Evolutionary conservation across 2,888 invertebrate species (phyloP), one percentile per base, ranked within the genome.

Genomic region (Diaperis boleti): DNA sequence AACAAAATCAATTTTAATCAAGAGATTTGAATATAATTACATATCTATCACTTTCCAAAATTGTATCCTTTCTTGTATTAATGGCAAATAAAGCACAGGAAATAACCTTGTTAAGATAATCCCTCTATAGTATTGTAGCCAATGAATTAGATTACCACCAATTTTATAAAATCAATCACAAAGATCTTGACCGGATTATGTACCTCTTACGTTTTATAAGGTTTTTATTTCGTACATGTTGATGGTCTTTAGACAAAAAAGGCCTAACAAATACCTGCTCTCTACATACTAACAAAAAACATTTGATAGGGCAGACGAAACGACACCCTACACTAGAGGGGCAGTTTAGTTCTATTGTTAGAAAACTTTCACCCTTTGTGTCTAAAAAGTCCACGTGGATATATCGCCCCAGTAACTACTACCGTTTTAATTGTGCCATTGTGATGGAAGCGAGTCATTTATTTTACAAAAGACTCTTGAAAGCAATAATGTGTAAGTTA

Each of bases 351-450:
- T 41, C 61, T 47, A 65, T 65, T 65, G 61, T 56, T 50, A 52
- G 11, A 50, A 61, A 61, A 60, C n/a, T 20, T 52, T 52, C 56
- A 55, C 56, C 57, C 54, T 41, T 55, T 55, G 55, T 55, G 39
- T 37, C 42, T 59, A 55, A 59, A 62, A 62, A 59, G 45, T 59
- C 41, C 56, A 50, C 60, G 49, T 49, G 29, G 18, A 47, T 55
- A 45, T 45, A 42, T 50, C 57, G 22, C 59, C 47, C 65, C 47
- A 54, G 57, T 37, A 52, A 44, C 41, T 31, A 42, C 35, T 60
- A 31, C 56, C 52, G 35, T 55, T 62, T 55, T 68, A 68, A 68
- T 68, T 68, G 65, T 62, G 56, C 61, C 56, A 68, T 68, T 68
- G 61, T 68, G 54, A 33, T 20, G n/a, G 39, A 20, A 35, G 31